Base-by-base conservation (phyloP, 1,140 invertebrate species). In the Solenopsis invicta region DNA sequence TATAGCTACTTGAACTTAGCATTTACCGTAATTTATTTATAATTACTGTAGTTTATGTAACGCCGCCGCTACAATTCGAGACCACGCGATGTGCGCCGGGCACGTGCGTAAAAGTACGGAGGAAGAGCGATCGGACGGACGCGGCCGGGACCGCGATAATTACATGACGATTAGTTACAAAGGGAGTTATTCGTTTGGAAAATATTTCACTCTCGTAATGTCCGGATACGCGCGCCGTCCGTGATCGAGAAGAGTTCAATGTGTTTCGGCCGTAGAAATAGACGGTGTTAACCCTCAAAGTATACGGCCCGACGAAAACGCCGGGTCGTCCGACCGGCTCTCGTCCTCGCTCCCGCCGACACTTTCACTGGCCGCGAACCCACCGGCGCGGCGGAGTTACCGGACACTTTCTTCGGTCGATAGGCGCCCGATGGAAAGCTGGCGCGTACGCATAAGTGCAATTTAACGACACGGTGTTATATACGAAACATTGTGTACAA, bases 401-500 rank as follows among this genome's bases (percentile, higher is more conserved):
- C 89, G 93, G 92, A 95, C 91, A 95, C 94, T 95, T 95, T 95
- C 94, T 95, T 95, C 93, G 93, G 87, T 94, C 91, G 94, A 94
- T 94, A 93, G 93, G 89, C 92, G 91, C 89, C 88, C 92, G 91
- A 93, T 95, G 94, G 94, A 95, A 95, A 95, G 94, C 91, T 69
- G 66, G 75, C 56, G 76, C 74, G 78, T 76, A 77, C 72, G 34
- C 62, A 52, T 71, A 77, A 87, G 54, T 50, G 66, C 78, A 80
- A 54, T 84, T 48, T 50, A 84, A 84, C 69, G 61, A 16, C 76
- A 77, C 84, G 85, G 62, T 85, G 29, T 41, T 66, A 85, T 85
- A 75, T 56, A 54, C 21, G 10, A 62, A 66, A 50, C 48, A 41
- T 29, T 29, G 77, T 88, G 82, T 76, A 74, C 85, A 90, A 85